Conservation (phyloP, 2,113 vertebrate species). For the Odontophorus gujanensis region DNA sequence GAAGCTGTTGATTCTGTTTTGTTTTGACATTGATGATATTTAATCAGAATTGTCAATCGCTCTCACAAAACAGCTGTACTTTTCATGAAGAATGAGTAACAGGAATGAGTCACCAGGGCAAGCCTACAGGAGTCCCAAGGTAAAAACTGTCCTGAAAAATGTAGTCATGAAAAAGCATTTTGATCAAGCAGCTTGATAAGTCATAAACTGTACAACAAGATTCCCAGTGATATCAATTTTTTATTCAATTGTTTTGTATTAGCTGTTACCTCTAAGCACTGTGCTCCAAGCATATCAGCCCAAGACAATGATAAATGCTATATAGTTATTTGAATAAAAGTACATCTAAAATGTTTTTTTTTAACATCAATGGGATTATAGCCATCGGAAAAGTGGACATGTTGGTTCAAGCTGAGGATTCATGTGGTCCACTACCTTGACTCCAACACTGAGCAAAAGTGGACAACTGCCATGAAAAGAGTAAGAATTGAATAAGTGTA, state of each 20-base stretch:
- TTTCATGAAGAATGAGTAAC: not conserved
- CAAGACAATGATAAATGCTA: not conserved
- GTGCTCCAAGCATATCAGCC: not conserved
- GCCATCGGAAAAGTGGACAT: rapidly evolving
- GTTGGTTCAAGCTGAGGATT: not conserved
- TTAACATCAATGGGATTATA: not conserved
- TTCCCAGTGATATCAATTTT: not conserved
- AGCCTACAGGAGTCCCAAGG: not conserved
- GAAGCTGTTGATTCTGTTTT: not conserved
- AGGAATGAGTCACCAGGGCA: not conserved
- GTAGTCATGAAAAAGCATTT: not conserved
- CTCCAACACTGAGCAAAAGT: not conserved
- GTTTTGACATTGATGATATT: not conserved
- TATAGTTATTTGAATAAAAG: not conserved
- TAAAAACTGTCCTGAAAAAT: not conserved
- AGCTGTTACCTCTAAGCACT: not conserved
- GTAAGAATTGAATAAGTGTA: not conserved
- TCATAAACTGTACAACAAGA: not conserved
- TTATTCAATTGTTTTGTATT: not conserved
- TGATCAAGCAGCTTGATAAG: not conserved
- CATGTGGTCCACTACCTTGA: not conserved
- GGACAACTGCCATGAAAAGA: not conserved
- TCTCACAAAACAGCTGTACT: not conserved
- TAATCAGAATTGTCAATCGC: not conserved
- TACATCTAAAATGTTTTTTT: not conserved